phyloP scores from a whole-genome alignment of 2,113 vertebrate genomes.

The Alethe diademata region DNA sequence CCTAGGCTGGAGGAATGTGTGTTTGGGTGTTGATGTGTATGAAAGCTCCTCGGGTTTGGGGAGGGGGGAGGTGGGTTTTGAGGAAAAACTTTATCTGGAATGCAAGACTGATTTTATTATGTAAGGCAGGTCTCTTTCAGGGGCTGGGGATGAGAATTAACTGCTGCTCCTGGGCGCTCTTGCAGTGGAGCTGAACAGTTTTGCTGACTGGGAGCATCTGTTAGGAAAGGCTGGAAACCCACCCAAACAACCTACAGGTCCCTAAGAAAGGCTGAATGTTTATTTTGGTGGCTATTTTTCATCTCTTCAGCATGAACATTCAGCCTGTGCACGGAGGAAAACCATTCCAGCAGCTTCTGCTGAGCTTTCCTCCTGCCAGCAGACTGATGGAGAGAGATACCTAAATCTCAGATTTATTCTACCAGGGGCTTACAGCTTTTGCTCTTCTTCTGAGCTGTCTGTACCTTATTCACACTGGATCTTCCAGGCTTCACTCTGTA shows the following conservation, averaged over 20 bases:
- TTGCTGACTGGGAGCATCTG: neutral
- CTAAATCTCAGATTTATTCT: neutral
- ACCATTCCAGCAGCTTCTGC: neutral
- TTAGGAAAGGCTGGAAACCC: neutral
- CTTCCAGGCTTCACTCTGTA: neutral
- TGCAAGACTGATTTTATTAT: neutral
- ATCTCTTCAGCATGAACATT: neutral
- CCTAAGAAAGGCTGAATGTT: neutral
- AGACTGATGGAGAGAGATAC: neutral
- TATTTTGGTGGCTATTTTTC: neutral
- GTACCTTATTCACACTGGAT: neutral
- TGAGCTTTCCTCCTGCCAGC: neutral
- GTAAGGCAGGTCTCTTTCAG: neutral
- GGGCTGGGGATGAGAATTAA: neutral
- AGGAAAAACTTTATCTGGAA: neutral
- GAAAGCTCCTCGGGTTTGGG: neutral
- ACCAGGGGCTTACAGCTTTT: neutral
- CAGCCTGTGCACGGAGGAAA: neutral
- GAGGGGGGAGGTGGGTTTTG: fast-evolving
- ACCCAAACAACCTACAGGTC: neutral
- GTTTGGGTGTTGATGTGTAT: neutral
- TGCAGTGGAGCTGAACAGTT: neutral
- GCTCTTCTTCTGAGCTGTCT: neutral
- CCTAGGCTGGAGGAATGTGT: neutral
- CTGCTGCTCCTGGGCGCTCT: neutral